Conservation (phyloP, 2,797 vertebrate genomes). For the Sebastes variabilis region DNA sequence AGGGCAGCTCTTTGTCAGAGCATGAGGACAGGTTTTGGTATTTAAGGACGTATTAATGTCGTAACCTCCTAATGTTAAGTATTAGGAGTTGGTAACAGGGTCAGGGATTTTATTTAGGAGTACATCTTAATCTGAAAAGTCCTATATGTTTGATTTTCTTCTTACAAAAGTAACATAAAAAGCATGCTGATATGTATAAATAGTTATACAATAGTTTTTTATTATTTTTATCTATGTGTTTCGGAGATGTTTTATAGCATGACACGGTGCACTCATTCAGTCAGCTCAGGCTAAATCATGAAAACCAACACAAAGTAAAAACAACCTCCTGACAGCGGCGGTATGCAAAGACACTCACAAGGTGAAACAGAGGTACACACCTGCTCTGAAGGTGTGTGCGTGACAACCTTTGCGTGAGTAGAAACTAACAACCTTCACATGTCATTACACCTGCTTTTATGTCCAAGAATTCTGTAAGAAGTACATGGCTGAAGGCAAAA, state of each 20-base stretch:
- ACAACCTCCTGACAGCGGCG: slow-evolving; percentile 26
- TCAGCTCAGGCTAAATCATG: slow-evolving; percentile 24
- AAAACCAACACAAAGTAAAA: slow-evolving; percentile 25
- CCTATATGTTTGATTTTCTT: background rate
- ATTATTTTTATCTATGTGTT: background rate
- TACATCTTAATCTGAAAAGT: background rate
- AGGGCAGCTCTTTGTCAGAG: background rate
- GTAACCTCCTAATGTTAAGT: background rate
- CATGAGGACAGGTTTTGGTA: background rate
- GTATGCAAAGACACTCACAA: slow-evolving; percentile 48
- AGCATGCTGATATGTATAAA: background rate
- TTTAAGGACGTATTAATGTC: background rate
- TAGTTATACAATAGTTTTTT: background rate
- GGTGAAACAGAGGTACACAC: slow-evolving; percentile 46
- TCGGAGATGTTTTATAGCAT: background rate
- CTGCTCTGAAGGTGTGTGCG: slow-evolving; percentile 66
- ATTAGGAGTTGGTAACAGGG: background rate
- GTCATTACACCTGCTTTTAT: slow-evolving; percentile 80
- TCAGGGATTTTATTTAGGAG: background rate
- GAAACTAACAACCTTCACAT: slow-evolving; percentile 66
- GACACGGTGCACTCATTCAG: background rate
- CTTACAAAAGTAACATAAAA: background rate
- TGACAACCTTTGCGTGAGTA: slow-evolving; percentile 74
- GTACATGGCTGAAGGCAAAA: slow-evolving; percentile 70
- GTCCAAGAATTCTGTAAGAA: slow-evolving; percentile 68